A percentile compares a stretch with the other conserved stretches of the same genome.
Evolutionary conservation across 1,140 invertebrate species (phyloP).

Genomic region (Calephelis virginiensis): DNA sequence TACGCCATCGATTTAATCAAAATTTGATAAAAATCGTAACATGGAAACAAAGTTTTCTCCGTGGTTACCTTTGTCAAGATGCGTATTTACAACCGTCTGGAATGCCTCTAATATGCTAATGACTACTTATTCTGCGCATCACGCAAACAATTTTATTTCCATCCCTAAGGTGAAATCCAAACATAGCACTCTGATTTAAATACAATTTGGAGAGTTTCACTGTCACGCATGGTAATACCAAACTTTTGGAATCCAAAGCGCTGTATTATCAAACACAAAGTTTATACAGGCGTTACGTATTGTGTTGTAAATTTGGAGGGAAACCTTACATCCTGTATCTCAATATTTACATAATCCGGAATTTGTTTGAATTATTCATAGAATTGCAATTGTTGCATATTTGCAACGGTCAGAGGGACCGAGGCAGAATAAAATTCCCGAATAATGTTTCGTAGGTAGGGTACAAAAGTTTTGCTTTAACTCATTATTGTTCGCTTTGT

Average conservation of each 20-base stretch:
- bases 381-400: conserved; percentile 30
- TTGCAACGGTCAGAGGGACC: conserved; percentile 25
- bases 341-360: conserved; percentile 47
- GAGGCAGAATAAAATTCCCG: conserved; percentile 24
- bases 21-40: no score
- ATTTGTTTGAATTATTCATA: conserved; percentile 49
- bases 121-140: no score
- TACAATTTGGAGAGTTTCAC: background rate
- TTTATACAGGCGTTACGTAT: conserved; percentile 23
- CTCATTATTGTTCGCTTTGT: background rate
- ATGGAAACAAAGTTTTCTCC: no score
- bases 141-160: no score
- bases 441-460: conserved; percentile 9
- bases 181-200: background rate
- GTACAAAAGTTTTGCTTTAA: no score
- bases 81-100: no score
- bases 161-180: background rate
- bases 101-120: no score
- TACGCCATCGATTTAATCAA: no score
- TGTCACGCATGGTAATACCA: conserved; percentile 11
- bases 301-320: conserved; percentile 28
- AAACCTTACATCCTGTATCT: conserved; percentile 25
- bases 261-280: conserved; percentile 24
- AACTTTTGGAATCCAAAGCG: conserved; percentile 23
- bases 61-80: no score